Percentiles rank a stretch among this genome's conserved stretches.
phyloP scores from a whole-genome alignment of 2,888 invertebrate species.

The Oligia strigilis region DNA sequence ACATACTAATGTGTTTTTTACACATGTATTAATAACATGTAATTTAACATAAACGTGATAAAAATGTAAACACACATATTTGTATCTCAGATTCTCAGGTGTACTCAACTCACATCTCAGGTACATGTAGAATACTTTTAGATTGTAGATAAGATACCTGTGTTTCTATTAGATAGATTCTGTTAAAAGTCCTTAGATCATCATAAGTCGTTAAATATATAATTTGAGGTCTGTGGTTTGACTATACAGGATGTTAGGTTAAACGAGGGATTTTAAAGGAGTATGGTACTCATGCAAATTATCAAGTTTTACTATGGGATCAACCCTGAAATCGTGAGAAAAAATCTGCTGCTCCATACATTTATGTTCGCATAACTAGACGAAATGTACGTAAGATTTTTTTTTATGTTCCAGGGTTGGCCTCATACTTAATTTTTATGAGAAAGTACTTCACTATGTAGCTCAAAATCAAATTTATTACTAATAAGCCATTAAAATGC shows the following conservation, averaged over 20 bases:
- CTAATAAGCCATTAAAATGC: too few relatives aligned
- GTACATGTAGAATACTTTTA: background rate
- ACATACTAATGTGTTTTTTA: constrained; percentile 15
- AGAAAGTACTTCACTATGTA: background rate
- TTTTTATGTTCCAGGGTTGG: background rate
- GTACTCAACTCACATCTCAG: too few relatives aligned
- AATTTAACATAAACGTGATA: constrained; percentile 7
- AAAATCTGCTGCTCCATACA: background rate
- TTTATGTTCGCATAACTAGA: background rate
- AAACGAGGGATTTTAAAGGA: background rate
- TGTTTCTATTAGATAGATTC: background rate
- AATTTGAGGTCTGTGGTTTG: background rate
- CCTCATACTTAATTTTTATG: background rate
- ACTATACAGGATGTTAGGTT: background rate
- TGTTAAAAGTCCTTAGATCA: too few relatives aligned
- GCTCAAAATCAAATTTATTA: too few relatives aligned
- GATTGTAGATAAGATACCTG: background rate
- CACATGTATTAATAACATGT: background rate
- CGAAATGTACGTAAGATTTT: background rate
- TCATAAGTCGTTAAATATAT: background rate
- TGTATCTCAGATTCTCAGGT: background rate
- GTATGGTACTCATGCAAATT: background rate
- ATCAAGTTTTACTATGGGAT: background rate
- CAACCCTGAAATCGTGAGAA: background rate
- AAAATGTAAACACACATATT: constrained; percentile 22